These are phyloP conservation scores for Chloroceryle inda DNA, from an alignment of 2,797 vertebrate genomes.

Conservation along the genomic window DNA sequence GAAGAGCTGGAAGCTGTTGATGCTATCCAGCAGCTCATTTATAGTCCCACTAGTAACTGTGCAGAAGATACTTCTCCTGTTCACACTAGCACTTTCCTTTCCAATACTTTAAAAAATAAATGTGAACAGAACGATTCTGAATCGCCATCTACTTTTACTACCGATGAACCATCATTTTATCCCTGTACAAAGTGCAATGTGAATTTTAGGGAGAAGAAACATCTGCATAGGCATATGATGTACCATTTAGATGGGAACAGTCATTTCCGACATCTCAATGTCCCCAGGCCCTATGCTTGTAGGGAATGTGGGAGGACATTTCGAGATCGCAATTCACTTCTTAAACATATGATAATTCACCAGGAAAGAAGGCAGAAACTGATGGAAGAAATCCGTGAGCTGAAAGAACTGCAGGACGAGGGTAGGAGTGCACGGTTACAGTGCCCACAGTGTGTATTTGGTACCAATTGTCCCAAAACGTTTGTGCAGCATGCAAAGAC, in stretches of 20 bases:
- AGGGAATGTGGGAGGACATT: slow-evolving; percentile 94
- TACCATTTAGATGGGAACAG: slow-evolving; percentile 96
- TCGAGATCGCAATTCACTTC: slow-evolving; percentile 91
- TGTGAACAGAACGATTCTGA: slow-evolving; percentile 87
- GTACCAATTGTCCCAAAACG: slow-evolving; percentile 89
- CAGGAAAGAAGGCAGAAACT: slow-evolving; percentile 89
- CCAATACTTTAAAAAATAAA: slow-evolving; percentile 85
- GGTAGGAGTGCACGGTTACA: slow-evolving; percentile 83
- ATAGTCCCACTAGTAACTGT: slow-evolving; percentile 83
- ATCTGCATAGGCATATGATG: slow-evolving; percentile 98
- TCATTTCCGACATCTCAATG: slow-evolving; percentile 90
- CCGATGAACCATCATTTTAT: slow-evolving; percentile 90
- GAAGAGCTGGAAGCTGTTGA: slow-evolving; percentile 84
- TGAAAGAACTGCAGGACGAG: slow-evolving; percentile 87
- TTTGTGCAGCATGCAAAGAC: slow-evolving; percentile 90
- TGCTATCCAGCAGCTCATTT: slow-evolving; percentile 86
- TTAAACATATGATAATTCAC: slow-evolving; percentile 96
- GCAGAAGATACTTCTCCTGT: slow-evolving; percentile 87
- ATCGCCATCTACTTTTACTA: slow-evolving; percentile 84
- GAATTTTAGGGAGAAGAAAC: slow-evolving; percentile 93
- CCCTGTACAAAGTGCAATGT: slow-evolving; percentile 93
- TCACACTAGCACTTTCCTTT: slow-evolving; percentile 85
- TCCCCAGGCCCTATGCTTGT: slow-evolving; percentile 92
- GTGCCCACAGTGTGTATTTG: slow-evolving; percentile 88
- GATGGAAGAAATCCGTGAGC: slow-evolving; percentile 91